Evolutionary conservation across 2,113 vertebrate genomes (phyloP), one percentile per base, ranked within the genome.

Genomic region (Zosterops pallidus): DNA sequence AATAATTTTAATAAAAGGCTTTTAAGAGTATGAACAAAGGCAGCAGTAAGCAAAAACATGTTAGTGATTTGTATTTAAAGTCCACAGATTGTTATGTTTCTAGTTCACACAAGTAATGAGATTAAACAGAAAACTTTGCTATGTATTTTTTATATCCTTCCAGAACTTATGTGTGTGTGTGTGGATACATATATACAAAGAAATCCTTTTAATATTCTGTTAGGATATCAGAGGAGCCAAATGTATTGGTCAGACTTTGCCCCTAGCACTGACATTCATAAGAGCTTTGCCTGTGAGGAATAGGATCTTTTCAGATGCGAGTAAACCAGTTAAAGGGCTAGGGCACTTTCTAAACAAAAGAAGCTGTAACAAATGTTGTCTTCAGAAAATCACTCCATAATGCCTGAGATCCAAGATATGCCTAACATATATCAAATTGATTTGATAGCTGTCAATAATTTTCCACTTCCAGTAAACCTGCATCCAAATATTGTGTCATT

Each of bases 241-340:
- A 39, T 57, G 35, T 29, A 39, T 67, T 3, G 3, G 4, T 76
- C 25, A 53, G 9, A 70, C 4, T 39, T 62, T 64, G 2, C 35
- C 13, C 9, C 19, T 72, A 74, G 9, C 9, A 18, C 16, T 41
- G 22, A 35, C 3, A 33, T 35, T 50, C 3, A 2, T 18, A 53
- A 64, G 20, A 60, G 15, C 4, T 90, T 90, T 83, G 9, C 19
- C 3, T 49, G 4, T 7, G 5, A 60, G 6, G 35, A 49, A 12
- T 8, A 52, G 5, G 15, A 78, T 22, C 8, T 67, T 8, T 9
- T 70, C 11, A 56, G 20, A 12, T 20, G 2, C 0, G 0, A 59
- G 2, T 39, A 60, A 59, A 79, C 47, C 1, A 15, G 55, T 50
- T 63, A 16, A 71, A 83, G 22, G 5, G 6, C 9, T 29, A 76